Conservation (phyloP, 2,113 vertebrate species). For the Mirounga angustirostris region DNA sequence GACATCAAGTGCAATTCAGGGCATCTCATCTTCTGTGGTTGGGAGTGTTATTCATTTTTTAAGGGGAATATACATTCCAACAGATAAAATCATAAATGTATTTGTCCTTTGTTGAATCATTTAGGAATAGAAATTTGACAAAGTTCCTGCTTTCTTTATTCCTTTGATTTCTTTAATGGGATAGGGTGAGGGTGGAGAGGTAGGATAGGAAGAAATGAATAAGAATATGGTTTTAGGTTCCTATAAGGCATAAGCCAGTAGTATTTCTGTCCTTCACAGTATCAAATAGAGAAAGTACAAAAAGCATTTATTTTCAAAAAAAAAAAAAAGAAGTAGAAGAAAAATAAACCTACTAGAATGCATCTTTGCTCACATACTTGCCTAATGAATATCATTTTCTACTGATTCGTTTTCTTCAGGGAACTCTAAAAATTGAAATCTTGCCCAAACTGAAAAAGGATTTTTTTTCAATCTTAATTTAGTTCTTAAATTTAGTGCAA, state of each 20-base stretch:
- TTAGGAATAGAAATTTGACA: not conserved
- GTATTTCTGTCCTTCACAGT: not conserved
- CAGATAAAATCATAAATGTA: not conserved
- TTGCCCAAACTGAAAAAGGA: not conserved
- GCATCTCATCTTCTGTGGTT: not conserved
- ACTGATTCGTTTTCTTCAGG: not conserved
- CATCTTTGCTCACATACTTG: not conserved
- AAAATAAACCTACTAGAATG: not conserved
- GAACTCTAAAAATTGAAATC: not conserved
- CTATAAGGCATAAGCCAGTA: not conserved
- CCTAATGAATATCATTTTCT: not conserved
- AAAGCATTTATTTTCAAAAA: not conserved
- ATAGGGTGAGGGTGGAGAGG: not conserved
- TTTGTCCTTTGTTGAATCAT: not conserved
- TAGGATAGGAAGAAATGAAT: not conserved
- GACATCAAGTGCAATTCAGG: not conserved
- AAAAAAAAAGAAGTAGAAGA: not conserved
- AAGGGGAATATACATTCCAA: not conserved
- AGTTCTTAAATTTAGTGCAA: not conserved
- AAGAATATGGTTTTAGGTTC: not conserved
- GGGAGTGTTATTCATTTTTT: not conserved
- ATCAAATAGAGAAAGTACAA: not conserved
- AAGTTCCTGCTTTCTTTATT: not conserved
- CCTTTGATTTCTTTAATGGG: not conserved
- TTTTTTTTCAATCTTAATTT: not conserved